Evolutionary conservation across 2,888 invertebrate genomes (phyloP).

Genomic region (Meteorus cinctellus): DNA sequence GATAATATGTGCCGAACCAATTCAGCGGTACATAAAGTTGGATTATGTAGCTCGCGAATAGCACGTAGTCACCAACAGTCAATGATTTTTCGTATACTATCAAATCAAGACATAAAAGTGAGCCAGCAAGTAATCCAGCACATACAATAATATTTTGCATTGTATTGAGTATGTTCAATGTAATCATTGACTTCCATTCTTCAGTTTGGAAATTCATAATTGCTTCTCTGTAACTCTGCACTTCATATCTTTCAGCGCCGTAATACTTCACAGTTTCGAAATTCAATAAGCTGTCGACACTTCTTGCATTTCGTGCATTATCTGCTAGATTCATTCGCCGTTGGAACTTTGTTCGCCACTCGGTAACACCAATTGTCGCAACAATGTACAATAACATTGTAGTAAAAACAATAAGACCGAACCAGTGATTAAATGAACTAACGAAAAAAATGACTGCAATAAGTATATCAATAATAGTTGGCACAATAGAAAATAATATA

Average conservation of each 20-base stretch:
- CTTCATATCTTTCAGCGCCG: conserved; percentile 94
- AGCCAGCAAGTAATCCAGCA: conserved; percentile 88
- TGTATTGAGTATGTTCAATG: conserved; percentile 92
- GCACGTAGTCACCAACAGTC: conserved; percentile 95
- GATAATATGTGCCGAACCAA: conserved; percentile 98
- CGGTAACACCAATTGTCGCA: conserved; percentile 92
- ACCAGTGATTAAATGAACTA: conserved; percentile 91
- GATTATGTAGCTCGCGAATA: conserved; percentile 95
- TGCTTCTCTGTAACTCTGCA: conserved; percentile 87
- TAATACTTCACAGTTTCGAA: conserved; percentile 99
- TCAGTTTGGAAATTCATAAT: conserved; percentile 90
- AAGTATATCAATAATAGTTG: conserved; percentile 93
- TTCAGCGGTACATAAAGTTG: conserved; percentile 97
- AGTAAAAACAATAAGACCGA: conserved; percentile 93
- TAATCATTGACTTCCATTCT: conserved; percentile 91
- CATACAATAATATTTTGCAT: conserved; percentile 94
- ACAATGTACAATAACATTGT: conserved; percentile 95
- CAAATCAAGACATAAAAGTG: conserved; percentile 90
- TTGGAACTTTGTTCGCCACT: conserved; percentile 98
- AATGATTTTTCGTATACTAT: conserved; percentile 79
- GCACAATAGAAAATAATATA: conserved; percentile 93
- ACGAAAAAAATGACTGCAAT: conserved; percentile 94
- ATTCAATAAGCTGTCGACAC: conserved; percentile 96
- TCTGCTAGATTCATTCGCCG: conserved; percentile 95
- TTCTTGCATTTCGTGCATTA: conserved; percentile 92